Evolutionary conservation across 2,888 invertebrate genomes (phyloP), one percentile per base, ranked within the genome.

Genomic region (Melolontha melolontha): DNA sequence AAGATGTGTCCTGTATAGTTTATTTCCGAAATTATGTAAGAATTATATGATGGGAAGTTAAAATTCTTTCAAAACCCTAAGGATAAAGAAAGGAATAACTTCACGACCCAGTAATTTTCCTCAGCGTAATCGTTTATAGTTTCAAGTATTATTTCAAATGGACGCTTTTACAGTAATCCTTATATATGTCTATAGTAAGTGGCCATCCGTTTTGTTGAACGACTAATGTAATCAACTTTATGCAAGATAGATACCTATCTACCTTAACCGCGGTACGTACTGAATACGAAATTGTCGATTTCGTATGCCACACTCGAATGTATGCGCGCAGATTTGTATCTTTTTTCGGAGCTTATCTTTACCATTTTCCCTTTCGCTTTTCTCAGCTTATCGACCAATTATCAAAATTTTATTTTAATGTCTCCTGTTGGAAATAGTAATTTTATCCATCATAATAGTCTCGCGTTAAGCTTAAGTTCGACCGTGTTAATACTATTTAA

Each of bases 151-250:
- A 65, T 70, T 65, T 51, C 42, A 70, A 67, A 65, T 44, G 67
- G 57, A 16, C 34, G 34, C 34, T 34, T 34, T 34, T 34, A 34
- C 44, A 34, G 62, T 63, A 64, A 66, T 72, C 72, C 71, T 57
- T 69, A 70, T 74, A 71, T 72, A 73, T 72, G 42, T 29, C 44
- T 69, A 49, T 70, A 67, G 70, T 73, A 75, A 75, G 74, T 73
- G 74, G 75, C 73, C 72, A 73, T 75, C 71, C 68, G 67, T 39
- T 66, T 66, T 68, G 70, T 71, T 27, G 44, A 57, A 66, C 71
- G 73, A 70, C 71, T 75, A 75, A 75, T 73, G 73, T 76, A 76
- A 76, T 76, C 75, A 75, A 73, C 71, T 76, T 75, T 75, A 75
- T 76, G 74, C 74, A 72, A 68, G 68, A 27, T 42, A 71, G 72